phyloP scores from a whole-genome alignment of 2,888 invertebrate species.

The Coleophora flavipennella region DNA sequence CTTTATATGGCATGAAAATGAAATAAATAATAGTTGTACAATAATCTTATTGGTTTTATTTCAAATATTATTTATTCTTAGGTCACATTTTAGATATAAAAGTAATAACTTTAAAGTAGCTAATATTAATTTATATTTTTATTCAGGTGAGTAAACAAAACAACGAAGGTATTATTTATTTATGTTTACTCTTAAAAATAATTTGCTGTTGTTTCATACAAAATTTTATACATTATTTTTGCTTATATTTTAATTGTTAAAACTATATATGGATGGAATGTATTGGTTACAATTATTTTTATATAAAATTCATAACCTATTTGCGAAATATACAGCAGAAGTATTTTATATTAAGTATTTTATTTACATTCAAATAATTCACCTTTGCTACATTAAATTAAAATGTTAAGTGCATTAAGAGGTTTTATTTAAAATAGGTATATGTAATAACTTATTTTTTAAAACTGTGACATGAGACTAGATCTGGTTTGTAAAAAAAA shows the following conservation, averaged over 20 bases:
- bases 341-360: constrained; percentile 1
- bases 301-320: background rate
- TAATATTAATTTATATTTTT: too few relatives aligned
- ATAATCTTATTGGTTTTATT: constrained; percentile 12
- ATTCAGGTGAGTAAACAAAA: too few relatives aligned
- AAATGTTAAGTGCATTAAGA: constrained; percentile 13
- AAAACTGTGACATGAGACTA: constrained; percentile 71
- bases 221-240: too few relatives aligned
- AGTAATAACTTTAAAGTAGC: background rate
- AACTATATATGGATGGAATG: too few relatives aligned
- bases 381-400: background rate
- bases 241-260: too few relatives aligned
- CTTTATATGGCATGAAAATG: constrained; percentile 1
- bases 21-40: background rate
- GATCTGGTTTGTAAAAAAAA: constrained; percentile 57
- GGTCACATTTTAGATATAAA: constrained; percentile 9
- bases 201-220: too few relatives aligned
- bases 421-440: constrained; percentile 17
- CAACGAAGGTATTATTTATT: too few relatives aligned
- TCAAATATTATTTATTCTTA: constrained; percentile 10
- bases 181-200: too few relatives aligned
- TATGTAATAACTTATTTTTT: constrained; percentile 59
- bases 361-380: too few relatives aligned
- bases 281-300: background rate
- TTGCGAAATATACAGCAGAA: constrained; percentile 11